Evolutionary conservation across 2,113 vertebrate genomes (phyloP), one percentile per base, ranked within the genome.

Genomic region (Notothenia coriiceps): DNA sequence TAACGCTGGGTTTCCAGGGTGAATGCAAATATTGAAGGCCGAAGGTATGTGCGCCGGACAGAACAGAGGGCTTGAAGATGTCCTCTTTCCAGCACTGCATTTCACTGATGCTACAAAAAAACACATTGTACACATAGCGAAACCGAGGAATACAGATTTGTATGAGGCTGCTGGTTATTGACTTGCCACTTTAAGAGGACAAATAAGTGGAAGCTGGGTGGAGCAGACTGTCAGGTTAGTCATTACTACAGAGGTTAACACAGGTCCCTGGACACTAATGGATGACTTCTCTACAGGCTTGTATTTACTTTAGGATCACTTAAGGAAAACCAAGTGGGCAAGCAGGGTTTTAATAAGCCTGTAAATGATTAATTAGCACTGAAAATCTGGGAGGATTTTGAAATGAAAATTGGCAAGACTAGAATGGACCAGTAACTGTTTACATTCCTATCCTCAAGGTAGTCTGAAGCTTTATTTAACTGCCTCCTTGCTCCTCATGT

Each of bases 1-100:
- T 78, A 79, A 77, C 44, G 56, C 70, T 70, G 64, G 17, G 84
- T 88, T 90, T 82, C 89, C 87, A 88, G 74, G 82, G 75, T 89
- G 86, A 89, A 89, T 87, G 60, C 65, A 85, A 90, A 86, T 89
- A 69, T 76, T 49, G 46, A 51, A 57, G 35, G 18, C 81, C 75
- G 57, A 15, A 81, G 63, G 60, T 56, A 72, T 78, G 44, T 22
- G 14, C 4, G 65, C 49, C 51, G 65, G 12, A 35, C 49, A 8
- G 7, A 40, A 40, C 10, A 52, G 40, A 71, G 14, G 25, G 63
- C 47, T 72, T 78, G 59, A 60, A 77, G 25, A 76, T 65, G n/a
- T 70, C n/a, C 57, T 65, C 10, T 20, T 52, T 64, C 18, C 15
- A 46, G 7, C 33, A 64, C 18, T 17, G 46, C 12, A 66, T 67